Evolutionary conservation across 2,888 invertebrate genomes (phyloP).

Genomic region (Drosophila niveifrons): DNA sequence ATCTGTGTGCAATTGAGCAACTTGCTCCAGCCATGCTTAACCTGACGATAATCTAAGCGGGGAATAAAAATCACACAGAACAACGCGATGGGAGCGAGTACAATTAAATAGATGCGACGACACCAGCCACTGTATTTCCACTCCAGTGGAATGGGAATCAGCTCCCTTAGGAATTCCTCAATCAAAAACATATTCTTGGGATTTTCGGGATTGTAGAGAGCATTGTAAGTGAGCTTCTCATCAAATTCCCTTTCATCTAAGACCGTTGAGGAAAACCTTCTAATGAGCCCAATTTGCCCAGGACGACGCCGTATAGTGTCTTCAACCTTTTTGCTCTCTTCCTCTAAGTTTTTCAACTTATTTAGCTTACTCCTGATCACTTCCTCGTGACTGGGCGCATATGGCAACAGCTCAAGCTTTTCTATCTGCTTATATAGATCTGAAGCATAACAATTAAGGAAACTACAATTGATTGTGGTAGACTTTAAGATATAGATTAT

Average conservation of each 20-base stretch:
- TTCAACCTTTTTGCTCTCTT: constrained; percentile 2
- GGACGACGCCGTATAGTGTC: background rate
- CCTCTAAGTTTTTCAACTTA: background rate
- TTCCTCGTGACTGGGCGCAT: background rate
- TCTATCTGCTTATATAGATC: constrained; percentile 4
- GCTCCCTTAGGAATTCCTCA: constrained; percentile 52
- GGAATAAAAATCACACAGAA: constrained; percentile 62
- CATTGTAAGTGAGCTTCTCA: constrained; percentile 14
- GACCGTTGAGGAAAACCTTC: background rate
- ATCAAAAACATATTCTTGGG: constrained; percentile 47
- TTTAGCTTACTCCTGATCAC: background rate
- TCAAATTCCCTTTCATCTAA: constrained; percentile 11
- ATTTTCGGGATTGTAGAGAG: constrained; percentile 44
- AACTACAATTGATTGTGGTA: too few species aligned
- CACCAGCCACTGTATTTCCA: constrained; percentile 45
- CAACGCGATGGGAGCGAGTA: constrained; percentile 56
- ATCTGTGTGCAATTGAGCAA: constrained; percentile 74
- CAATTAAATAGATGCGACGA: constrained; percentile 27
- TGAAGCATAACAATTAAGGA: background rate
- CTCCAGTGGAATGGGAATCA: constrained; percentile 58
- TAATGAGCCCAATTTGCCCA: too few species aligned
- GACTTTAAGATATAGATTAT: too few species aligned
- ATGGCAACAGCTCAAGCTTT: background rate
- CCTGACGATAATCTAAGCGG: constrained; percentile 63
- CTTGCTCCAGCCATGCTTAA: constrained; percentile 81